A percentile compares a stretch with the other conserved stretches of the same genome.
Conservation (phyloP, 92 coral and sea anemone species). For the Porites rus region DNA sequence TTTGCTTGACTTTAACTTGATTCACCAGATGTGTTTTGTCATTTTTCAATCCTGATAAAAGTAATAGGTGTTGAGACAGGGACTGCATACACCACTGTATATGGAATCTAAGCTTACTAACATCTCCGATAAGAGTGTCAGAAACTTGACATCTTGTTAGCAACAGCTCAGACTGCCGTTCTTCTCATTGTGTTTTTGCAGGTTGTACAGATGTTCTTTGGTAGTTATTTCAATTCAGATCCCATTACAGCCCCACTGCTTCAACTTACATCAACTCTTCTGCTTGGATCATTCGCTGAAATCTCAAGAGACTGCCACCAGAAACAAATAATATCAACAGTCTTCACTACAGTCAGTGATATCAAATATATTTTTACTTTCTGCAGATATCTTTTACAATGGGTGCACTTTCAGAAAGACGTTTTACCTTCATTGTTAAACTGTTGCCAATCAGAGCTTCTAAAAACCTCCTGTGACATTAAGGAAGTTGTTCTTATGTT, state of each 20-base stretch:
- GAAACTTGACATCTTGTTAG: too few species aligned
- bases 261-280: constrained; percentile 70
- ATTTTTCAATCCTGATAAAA: too few species aligned
- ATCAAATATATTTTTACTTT: constrained; percentile 56
- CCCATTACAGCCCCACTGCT: constrained; percentile 36
- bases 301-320: constrained; percentile 57
- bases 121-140: too few species aligned
- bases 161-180: background rate
- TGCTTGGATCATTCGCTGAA: constrained; percentile 71
- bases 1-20: too few species aligned
- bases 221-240: constrained; percentile 9
- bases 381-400: constrained; percentile 65
- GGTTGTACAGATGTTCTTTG: constrained; percentile 43
- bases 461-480: constrained; percentile 45
- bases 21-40: too few species aligned
- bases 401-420: constrained; percentile 70
- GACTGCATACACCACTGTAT: too few species aligned
- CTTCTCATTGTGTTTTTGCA: constrained; percentile 4
- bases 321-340: constrained; percentile 48
- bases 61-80: too few species aligned
- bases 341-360: constrained; percentile 49
- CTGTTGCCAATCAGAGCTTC: constrained; percentile 63
- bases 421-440: constrained; percentile 68
- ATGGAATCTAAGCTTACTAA: too few species aligned
- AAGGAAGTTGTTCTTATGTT: constrained; percentile 69